Evolutionary conservation across 1,140 invertebrate species (phyloP), one percentile per base, ranked within the genome.

Genomic region (Ylistrum balloti): DNA sequence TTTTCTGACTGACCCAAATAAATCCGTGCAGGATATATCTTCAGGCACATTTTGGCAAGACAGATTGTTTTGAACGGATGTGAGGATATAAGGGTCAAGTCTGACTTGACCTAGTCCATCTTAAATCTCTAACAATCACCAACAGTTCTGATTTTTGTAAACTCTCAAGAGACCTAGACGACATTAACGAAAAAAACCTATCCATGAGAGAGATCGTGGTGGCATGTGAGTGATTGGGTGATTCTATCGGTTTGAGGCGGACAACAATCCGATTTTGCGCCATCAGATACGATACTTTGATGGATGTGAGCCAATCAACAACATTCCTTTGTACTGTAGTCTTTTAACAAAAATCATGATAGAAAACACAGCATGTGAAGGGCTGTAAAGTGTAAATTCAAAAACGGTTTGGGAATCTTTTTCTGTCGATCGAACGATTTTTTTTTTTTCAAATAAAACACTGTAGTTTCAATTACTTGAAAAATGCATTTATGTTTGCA

Each of bases 181-280:
- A 74, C 56, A 74, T 74, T 74, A 74, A 74, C 56, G 22, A 74
- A 74, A 74, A 74, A 74, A 74, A n/a, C 56, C n/a, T 74, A 22
- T 74, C 56, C 56, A n/a, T 74, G 56, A 74, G 28, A 74, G 56
- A 74, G 56, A 74, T 74, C 22, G 15, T 0, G 56, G 28, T 74
- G 56, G 22, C 13, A n/a, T 7, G 56, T 74, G 56, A 74, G 56
- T 74, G 56, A 74, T 74, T 74, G 56, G 22, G 56, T 74, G 13
- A 74, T n/a, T 74, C n/a, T 74, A 38, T 38, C 35, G 13, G 56
- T 74, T 22, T 74, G 56, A 45, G 20, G 41, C 41, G 41, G 35
- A 13, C 45, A 13, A 48, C 45, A 48, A 48, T 74, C 56, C 56
- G 56, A 28, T 74, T 74, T 11, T 17, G 22, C 28, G 5, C 56